Percentiles rank a stretch among this genome's conserved stretches.
phyloP scores from a whole-genome alignment of 2,113 vertebrate species.

The Phycodurus eques region DNA sequence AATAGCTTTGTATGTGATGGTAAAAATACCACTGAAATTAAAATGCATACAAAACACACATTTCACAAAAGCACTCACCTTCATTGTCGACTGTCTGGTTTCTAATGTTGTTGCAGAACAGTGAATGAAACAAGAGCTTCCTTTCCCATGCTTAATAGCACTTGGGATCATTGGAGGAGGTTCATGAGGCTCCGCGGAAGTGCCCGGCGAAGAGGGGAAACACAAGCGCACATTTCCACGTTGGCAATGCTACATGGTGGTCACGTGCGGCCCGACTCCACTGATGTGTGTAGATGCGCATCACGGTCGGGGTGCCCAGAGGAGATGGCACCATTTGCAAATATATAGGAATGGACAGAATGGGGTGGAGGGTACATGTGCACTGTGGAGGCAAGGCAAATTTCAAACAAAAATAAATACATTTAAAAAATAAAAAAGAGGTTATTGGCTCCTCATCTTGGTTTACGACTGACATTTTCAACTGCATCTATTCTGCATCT shows the following conservation, averaged over 20 bases:
- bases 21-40: neutral
- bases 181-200: neutral
- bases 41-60: neutral
- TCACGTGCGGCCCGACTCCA: slow-evolving; percentile 46
- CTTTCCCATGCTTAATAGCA: neutral
- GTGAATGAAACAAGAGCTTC: slow-evolving; percentile 1
- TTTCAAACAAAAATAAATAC: neutral
- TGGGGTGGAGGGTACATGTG: slow-evolving; percentile 28
- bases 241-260: slow-evolving; percentile 7
- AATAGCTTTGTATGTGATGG: neutral
- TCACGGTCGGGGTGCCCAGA: slow-evolving; percentile 20
- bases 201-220: neutral
- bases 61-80: slow-evolving; percentile 16
- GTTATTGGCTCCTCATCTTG: neutral
- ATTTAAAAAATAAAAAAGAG: neutral
- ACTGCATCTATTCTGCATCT: neutral
- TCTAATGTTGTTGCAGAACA: neutral
- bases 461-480: neutral
- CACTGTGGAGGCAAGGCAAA: neutral
- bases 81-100: slow-evolving; percentile 2
- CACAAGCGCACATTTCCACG: neutral
- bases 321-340: slow-evolving; percentile 42
- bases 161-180: neutral
- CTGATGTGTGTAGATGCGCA: slow-evolving; percentile 30
- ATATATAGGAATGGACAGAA: slow-evolving; percentile 58